phyloP scores from a whole-genome alignment of 2,797 vertebrate species.

The Adrianichthys oophorus region DNA sequence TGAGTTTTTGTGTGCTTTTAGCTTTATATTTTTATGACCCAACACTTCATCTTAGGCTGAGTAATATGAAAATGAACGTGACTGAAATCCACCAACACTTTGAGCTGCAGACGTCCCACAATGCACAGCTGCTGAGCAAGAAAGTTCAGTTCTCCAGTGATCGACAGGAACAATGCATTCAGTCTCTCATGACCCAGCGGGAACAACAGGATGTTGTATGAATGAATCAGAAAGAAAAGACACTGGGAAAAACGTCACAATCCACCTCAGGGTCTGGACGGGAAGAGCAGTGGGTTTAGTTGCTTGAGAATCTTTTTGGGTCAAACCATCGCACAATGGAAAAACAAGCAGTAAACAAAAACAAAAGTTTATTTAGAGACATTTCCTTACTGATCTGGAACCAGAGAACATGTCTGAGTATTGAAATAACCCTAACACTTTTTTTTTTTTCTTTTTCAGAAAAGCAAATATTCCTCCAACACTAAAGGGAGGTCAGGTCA shows the following conservation, averaged over 20 bases:
- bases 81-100: not conserved
- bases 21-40: no score
- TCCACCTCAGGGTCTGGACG: not conserved
- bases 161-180: conserved; percentile 35
- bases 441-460: no score
- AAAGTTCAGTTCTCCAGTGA: conserved; percentile 18
- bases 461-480: no score
- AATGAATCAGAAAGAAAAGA: conserved; percentile 10
- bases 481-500: no score
- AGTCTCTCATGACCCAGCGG: conserved; percentile 26
- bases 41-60: not conserved
- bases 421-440: no score
- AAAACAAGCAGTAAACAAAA: conserved; percentile 3
- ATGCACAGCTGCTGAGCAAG: conserved; percentile 15
- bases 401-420: no score
- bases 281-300: conserved; percentile 13
- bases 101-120: not conserved
- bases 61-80: not conserved
- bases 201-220: conserved; percentile 17
- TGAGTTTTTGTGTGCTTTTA: no score
- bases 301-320: conserved; percentile 6
- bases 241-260: not conserved
- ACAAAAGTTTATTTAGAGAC: not conserved
- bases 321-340: conserved; percentile 8
- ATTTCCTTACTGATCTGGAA: not conserved